Evolutionary conservation across 2,797 vertebrate species (phyloP), one percentile per base, ranked within the genome.

Genomic region (Etheostoma nigrum): DNA sequence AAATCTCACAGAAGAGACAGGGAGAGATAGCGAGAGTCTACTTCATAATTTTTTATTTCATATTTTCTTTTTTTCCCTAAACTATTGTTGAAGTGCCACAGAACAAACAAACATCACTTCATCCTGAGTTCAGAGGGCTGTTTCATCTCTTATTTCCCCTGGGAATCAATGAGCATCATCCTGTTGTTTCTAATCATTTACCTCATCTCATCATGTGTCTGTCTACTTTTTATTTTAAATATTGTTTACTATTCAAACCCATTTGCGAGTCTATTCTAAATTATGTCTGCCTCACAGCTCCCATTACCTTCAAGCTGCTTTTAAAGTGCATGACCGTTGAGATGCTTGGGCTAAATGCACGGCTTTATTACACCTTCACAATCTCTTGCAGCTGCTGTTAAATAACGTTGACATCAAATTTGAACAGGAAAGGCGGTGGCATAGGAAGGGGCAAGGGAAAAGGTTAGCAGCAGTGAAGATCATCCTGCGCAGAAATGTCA

Each of bases 171-270:
- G 5, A 52, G 49, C 30, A 60, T 77, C 57, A 60, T 59, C 60
- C 23, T 55, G 62, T 63, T 77, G 52, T 77, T 73, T 45, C 44
- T 67, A 74, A 74, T 70, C 61, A 64, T 84, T 81, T 61, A 74
- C 44, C 64, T 77, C 70, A 59, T 79, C 48, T 78, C 64, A 72
- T 78, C 63, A 57, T 69, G 55, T 70, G 44, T 27, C 58, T 33
- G 54, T 80, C 72, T 82, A 58, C 73, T 85, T 77, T 79, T 78
- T 45, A 81, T 87, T 79, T 86, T 59, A 83, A 76, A 74, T 48
- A 84, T 45, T 67, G 69, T 86, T 84, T 72, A 83, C 76, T 72
- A 82, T 82, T 81, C 85, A 62, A 75, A 58, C 70, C 73, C 71
- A 79, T 89, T 85, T 86, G 53, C 2, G 19, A 74, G 62, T 82